Base-by-base conservation (phyloP, 92 coral and sea anemone species). In the Epizoanthus stellaris region DNA sequence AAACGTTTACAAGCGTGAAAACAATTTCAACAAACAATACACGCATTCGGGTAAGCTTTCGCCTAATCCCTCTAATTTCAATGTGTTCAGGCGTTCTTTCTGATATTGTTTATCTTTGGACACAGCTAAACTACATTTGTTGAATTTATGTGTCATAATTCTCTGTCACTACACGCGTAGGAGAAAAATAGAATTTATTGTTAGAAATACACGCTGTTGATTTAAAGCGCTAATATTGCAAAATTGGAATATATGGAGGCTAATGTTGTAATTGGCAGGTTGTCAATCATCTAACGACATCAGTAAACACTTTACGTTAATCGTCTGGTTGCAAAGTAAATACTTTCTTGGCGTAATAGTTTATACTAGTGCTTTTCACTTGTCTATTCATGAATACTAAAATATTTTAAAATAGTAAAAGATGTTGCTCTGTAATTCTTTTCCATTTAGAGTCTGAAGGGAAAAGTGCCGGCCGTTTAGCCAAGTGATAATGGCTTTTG, bases 201-300 rank as follows among this genome's bases (percentile, higher is more conserved):
- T 90, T 82, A 61, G 82, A 58, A 53, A 57, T 36, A 88, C 87
- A 87, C 68, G 82, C 87, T 90, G 91, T 92, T 94, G 94, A 92
- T 89, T 87, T 80, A 70, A 81, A 70, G 91, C 90, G 91, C 85
- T 85, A 92, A 94, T 91, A 75, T 69, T 85, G 72, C 87, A 88
- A 90, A 94, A 94, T 94, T 94, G 89, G 91, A 94, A 94, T 94
- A 94, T 92, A 91, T 87, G 87, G 87, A 89, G 80, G 89, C 87
- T 89, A 94, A 94, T 94, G 95, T 90, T 88, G 86, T 94, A 92
- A 94, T 94, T 89, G 95, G 62, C 89, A 62, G 67, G 30, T 69
- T 82, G 98, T 94, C 98, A 90, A 73, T 94, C 98, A 92, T 73
- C 49, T 39, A 58, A 85, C 89, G 95, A 94, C 98, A 94, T 86